Percentiles rank a stretch among this genome's conserved stretches.
Evolutionary conservation across 2,797 vertebrate genomes (phyloP).

Genomic region (Hybognathus amarus): DNA sequence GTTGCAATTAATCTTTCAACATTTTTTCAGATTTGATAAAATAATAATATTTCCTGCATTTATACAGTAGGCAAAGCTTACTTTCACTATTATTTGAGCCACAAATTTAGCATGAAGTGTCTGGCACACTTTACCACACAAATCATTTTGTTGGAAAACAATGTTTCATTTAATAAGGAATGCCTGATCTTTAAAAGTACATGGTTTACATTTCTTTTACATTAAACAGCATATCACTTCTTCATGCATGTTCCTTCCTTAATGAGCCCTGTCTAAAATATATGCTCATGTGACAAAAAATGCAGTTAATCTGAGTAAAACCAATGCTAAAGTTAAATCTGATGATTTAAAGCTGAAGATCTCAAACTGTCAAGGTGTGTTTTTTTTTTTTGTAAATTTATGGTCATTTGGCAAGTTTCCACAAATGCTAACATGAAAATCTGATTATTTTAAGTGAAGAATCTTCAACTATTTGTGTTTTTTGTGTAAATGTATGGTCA

Average conservation of each 20-base stretch:
- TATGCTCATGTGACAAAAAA: neutral
- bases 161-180: neutral
- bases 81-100: neutral
- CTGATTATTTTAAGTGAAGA: neutral
- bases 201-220: neutral
- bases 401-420: neutral
- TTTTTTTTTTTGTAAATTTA: neutral
- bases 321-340: neutral
- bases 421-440: neutral
- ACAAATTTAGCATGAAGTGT: neutral
- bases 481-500: neutral
- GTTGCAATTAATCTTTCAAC: neutral
- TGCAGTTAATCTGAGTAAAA: neutral
- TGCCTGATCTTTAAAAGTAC: neutral
- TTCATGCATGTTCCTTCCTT: too few relatives aligned
- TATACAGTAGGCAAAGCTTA: neutral
- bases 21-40: neutral
- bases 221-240: neutral
- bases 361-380: neutral
- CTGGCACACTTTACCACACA: neutral
- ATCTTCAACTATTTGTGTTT: neutral
- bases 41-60: neutral
- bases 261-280: neutral
- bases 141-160: neutral
- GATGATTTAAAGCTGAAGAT: neutral